Conservation (phyloP, 2,888 invertebrate genomes). For the Eucera pruinosa region DNA sequence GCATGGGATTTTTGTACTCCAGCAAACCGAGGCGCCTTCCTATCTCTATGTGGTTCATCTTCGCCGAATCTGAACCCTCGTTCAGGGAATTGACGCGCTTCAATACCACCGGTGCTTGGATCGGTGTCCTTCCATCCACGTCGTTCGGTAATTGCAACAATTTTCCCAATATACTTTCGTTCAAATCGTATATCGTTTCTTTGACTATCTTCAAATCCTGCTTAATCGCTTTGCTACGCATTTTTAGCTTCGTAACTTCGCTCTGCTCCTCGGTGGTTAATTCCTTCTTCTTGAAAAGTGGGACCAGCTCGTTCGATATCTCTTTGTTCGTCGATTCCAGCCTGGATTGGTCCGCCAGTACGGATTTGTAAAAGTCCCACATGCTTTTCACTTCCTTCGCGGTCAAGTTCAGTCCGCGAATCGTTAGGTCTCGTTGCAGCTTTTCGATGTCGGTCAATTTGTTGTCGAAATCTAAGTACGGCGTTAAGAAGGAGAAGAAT, state of each 20-base stretch:
- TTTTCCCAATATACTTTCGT: slow-evolving; percentile 88
- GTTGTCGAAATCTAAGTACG: slow-evolving; percentile 88
- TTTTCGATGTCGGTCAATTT: slow-evolving; percentile 85
- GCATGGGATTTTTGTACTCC: slow-evolving; percentile 86
- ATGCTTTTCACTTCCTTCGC: slow-evolving; percentile 86
- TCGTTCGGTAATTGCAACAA: slow-evolving; percentile 89
- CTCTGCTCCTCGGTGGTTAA: slow-evolving; percentile 80
- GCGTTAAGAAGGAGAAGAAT: slow-evolving; percentile 88
- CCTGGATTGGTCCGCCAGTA: slow-evolving; percentile 85
- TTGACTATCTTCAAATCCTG: slow-evolving; percentile 88
- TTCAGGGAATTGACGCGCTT: slow-evolving; percentile 65
- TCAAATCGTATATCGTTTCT: slow-evolving; percentile 89
- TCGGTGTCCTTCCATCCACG: slow-evolving; percentile 88
- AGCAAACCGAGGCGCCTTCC: slow-evolving; percentile 86
- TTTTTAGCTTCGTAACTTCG: slow-evolving; percentile 86
- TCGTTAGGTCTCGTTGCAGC: slow-evolving; percentile 86
- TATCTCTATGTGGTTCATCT: slow-evolving; percentile 85
- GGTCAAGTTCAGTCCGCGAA: slow-evolving; percentile 86
- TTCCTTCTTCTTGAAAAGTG: slow-evolving; percentile 61
- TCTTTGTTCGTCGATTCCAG: slow-evolving; percentile 86
- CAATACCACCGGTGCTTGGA: slow-evolving; percentile 53
- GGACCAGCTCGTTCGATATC: slow-evolving; percentile 85
- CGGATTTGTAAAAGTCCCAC: slow-evolving; percentile 87
- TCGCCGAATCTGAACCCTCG: slow-evolving; percentile 3
- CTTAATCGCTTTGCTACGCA: slow-evolving; percentile 86